phyloP scores from a whole-genome alignment of 2,888 invertebrate genomes.

The Eupithecia tripunctaria region DNA sequence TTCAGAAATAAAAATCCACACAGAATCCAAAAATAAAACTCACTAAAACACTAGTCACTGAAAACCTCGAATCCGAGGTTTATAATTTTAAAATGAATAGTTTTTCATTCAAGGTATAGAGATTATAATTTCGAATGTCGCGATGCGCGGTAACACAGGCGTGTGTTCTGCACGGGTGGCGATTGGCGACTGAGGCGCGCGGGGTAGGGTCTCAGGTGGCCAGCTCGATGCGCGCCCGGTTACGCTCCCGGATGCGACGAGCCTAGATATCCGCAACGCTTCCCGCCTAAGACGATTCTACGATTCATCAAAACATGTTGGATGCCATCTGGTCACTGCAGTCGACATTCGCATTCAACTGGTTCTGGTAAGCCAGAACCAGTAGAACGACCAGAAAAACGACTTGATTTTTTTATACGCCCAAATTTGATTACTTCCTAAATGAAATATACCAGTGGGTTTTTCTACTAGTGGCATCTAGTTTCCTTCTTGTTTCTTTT shows the following conservation, averaged over 20 bases:
- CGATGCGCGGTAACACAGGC: conserved; percentile 16
- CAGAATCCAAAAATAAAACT: conserved; percentile 28
- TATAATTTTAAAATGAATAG: conserved; percentile 5
- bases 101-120: conserved; percentile 31
- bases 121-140: conserved; percentile 22
- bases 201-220: conserved; percentile 56
- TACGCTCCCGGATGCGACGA: conserved; percentile 51
- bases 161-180: conserved; percentile 20
- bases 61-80: conserved; percentile 12
- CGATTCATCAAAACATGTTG: no score
- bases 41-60: conserved; percentile 36
- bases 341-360: no score
- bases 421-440: not conserved
- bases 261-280: conserved; percentile 54
- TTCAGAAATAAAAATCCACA: conserved; percentile 33
- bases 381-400: no score
- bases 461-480: no score
- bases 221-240: conserved; percentile 59
- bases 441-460: not conserved
- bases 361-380: no score
- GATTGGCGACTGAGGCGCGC: conserved; percentile 33
- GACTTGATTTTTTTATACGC: not conserved
- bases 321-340: no score
- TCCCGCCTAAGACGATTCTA: conserved; percentile 35
- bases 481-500: no score